Evolutionary conservation across 2,797 vertebrate species (phyloP).

Genomic region (Ficedula albicollis): DNA sequence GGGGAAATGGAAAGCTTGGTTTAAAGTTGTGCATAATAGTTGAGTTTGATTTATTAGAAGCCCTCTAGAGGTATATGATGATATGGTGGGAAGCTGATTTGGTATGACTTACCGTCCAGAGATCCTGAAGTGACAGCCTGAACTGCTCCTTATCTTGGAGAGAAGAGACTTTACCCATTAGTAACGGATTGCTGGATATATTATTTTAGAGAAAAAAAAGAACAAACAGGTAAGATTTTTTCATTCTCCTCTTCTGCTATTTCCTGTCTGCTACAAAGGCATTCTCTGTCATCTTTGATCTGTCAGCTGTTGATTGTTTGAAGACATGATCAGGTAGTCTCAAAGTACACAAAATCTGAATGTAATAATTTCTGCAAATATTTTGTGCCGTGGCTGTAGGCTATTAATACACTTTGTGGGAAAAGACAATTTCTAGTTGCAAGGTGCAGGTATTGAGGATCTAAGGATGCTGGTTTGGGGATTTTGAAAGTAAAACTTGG

Average conservation of each 20-base stretch:
- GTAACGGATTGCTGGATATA: slow-evolving; percentile 74
- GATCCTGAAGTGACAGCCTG: slow-evolving; percentile 73
- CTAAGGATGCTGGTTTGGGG: not conserved
- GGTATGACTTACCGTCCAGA: slow-evolving; percentile 67
- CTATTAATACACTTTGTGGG: not conserved
- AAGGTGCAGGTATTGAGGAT: not conserved
- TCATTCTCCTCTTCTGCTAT: slow-evolving; percentile 29
- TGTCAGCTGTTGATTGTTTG: not conserved
- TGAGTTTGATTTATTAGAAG: slow-evolving; percentile 54
- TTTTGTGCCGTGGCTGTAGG: not conserved
- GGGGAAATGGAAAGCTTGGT: not conserved
- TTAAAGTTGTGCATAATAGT: slow-evolving; percentile 36
- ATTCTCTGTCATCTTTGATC: slow-evolving; percentile 9
- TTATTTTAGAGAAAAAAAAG: slow-evolving; percentile 71
- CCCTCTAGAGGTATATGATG: slow-evolving; percentile 46
- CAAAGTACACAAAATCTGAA: not conserved
- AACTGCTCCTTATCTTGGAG: slow-evolving; percentile 71
- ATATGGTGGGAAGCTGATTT: slow-evolving; percentile 68
- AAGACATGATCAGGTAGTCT: not conserved
- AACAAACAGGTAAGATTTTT: slow-evolving; percentile 65
- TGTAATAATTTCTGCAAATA: not conserved
- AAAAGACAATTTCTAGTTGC: not conserved
- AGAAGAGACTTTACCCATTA: slow-evolving; percentile 68
- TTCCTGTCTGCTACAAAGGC: slow-evolving; percentile 31
- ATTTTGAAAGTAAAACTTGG: not conserved